These are phyloP conservation scores for Myiothlypis coronata DNA, from an alignment of 2,797 vertebrate genomes.

Conservation along the genomic window DNA sequence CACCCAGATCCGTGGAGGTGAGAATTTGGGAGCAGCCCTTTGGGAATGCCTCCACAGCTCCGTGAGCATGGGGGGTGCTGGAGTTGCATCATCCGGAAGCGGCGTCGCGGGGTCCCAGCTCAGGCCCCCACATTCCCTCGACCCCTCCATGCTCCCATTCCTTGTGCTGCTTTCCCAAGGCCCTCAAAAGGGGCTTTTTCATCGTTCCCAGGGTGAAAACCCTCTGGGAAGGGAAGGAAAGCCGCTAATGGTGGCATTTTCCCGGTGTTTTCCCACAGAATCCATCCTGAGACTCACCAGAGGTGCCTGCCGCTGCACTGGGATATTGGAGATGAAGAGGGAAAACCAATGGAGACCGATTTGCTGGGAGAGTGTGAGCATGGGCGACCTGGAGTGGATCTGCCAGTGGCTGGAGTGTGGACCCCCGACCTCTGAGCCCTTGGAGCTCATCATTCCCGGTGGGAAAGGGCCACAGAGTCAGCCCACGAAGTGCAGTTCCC, in stretches of 20 bases:
- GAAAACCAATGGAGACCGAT: accelerated
- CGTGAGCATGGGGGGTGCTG: accelerated
- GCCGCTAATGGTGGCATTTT: accelerated
- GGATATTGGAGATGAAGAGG: slow-evolving; percentile 18
- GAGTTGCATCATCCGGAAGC: neutral
- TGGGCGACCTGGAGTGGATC: accelerated
- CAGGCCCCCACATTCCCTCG: neutral
- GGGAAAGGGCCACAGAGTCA: accelerated
- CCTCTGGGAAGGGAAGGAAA: accelerated
- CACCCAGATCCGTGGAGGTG: neutral
- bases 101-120: accelerated
- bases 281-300: neutral
- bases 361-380: accelerated
- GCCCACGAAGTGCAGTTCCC: accelerated
- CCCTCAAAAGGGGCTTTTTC: neutral
- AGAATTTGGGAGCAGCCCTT: neutral
- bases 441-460: accelerated
- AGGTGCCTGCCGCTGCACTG: slow-evolving; percentile 15
- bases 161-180: neutral
- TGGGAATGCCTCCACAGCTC: neutral
- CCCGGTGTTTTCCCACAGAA: neutral
- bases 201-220: accelerated
- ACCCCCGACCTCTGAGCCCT: accelerated
- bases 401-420: slow-evolving; percentile 32
- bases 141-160: neutral